Evolutionary conservation across 2,113 vertebrate species (phyloP), one percentile per base, ranked within the genome.

Genomic region (Callocephalon fimbriatum): DNA sequence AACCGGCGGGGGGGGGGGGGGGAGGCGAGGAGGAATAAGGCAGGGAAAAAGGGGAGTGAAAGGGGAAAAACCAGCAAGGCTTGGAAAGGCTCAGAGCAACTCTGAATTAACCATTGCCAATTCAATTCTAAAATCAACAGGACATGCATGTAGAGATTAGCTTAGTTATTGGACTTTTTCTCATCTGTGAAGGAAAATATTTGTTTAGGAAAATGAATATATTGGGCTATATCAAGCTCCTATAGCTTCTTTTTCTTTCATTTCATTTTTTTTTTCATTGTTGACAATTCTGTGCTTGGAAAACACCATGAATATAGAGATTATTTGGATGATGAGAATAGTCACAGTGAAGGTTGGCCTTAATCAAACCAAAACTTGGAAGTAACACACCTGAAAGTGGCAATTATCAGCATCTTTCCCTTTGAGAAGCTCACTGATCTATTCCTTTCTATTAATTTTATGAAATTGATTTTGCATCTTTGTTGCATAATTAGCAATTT

Each of bases 1-100:
- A n/a, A n/a, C n/a, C n/a, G n/a, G n/a, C n/a, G n/a, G 38, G 3
- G 7, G 8, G 23, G 7, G 18, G 10, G 18, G 13, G 3, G 4
- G 32, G 6, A n/a, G n/a, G n/a, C n/a, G 8, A 27, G 17, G 13
- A 15, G 12, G 23, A 40, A 12, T 40, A 40, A 40, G 18, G 7
- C 7, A 7, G 7, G 7, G 16, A 53, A 53, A 32, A 56, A 7
- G 8, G 6, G 19, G 8, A 58, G 12, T 32, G 32, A n/a, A 10
- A 44, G 20, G 13, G 15, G 27, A 15, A n/a, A 51, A 32, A 31
- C 0, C 26, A 86, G 3, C 18, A 53, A 74, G 15, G 10, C 21
- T 61, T 81, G 47, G 18, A 73, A 81, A 82, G 25, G 7, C 16
- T 53, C 27, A 79, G 25, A 54, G 17, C 6, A 86, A 63, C 65